phyloP scores from a whole-genome alignment of 1,140 invertebrate species.

The Ruditapes philippinarum region DNA sequence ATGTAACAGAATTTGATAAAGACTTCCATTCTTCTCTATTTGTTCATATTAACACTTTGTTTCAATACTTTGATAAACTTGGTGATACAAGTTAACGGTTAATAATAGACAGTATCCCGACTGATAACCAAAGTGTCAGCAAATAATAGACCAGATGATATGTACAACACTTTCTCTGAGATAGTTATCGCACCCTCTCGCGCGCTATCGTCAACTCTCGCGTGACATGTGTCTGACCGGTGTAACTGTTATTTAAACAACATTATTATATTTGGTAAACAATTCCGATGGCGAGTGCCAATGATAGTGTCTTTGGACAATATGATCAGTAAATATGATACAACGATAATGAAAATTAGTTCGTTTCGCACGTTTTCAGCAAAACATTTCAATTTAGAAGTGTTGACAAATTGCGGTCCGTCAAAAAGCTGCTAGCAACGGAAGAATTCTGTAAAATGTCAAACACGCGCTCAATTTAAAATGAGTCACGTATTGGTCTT shows the following conservation, averaged over 20 bases:
- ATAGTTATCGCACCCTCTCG: conserved; percentile 59
- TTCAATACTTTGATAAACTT: conserved; percentile 47
- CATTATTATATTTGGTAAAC: conserved; percentile 29
- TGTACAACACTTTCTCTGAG: conserved; percentile 36
- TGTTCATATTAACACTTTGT: conserved; percentile 51
- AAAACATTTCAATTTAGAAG: conserved; percentile 13
- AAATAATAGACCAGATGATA: conserved; percentile 19
- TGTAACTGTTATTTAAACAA: conserved; percentile 43
- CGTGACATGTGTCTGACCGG: conserved; percentile 53
- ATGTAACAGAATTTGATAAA: conserved; percentile 12
- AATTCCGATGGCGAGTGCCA: neutral
- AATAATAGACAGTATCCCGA: neutral
- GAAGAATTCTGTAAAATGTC: neutral
- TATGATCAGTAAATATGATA: conserved; percentile 25
- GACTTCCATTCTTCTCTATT: neutral
- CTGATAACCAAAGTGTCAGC: conserved; percentile 45
- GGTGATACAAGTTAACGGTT: conserved; percentile 29
- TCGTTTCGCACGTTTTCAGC: neutral
- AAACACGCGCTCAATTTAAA: neutral
- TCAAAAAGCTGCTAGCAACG: neutral
- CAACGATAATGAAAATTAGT: conserved; percentile 28
- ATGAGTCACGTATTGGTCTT: no score
- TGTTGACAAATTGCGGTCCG: neutral
- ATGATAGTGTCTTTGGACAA: conserved; percentile 15
- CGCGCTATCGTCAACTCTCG: conserved; percentile 21